Base-by-base conservation (phyloP, 2,888 invertebrate genomes). In the Junonia oenone region DNA sequence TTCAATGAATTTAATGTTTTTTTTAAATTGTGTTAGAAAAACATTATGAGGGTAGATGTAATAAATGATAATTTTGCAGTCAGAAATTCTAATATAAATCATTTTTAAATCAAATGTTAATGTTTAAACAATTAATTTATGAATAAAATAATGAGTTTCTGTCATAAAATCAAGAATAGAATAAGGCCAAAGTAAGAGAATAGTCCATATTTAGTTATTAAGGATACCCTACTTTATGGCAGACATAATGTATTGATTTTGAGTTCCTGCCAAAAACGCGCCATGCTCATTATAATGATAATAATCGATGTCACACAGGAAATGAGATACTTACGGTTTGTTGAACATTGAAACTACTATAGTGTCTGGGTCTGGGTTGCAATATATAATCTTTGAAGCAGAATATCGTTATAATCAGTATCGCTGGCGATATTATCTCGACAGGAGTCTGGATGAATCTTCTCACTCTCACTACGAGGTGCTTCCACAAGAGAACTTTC, bases 401-500 rank as follows among this genome's bases (percentile, higher is more conserved):
- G 43, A 33, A 54, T 26, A 48, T n/a, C 33, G 75, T 43, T 11
- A 68, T 40, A 27, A 76, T 68, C 35, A 75, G 67, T 6, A 72
- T 11, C 1, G 69, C 47, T 11, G 76, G 73, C 2, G 73, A 68
- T 2, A 67, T 5, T 8, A 74, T 52, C 51, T 78, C 76, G n/a
- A 75, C 55, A 4, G 67, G 50, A 0, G 76, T 78, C 9, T 73
- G 68, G 9, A 78, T 64, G 49, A 67, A 75, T 45, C 73, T 69
- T 35, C 72, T 66, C 33, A 66, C 62, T 17, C 78, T 67, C 19
- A 77, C 77, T 46, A 70, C 66, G 2, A 69, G 55, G 63, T 79
- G 78, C 63, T 78, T 81, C 73, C 77, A 76, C 72, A 80, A 69
- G 40, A 80, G 62, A 22, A 79, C 73, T 17, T 46, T 38, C 13